A percentile compares a stretch with the other conserved stretches of the same genome.
Conservation (phyloP, 2,888 invertebrate genomes). For the Lumbricus terrestris region DNA sequence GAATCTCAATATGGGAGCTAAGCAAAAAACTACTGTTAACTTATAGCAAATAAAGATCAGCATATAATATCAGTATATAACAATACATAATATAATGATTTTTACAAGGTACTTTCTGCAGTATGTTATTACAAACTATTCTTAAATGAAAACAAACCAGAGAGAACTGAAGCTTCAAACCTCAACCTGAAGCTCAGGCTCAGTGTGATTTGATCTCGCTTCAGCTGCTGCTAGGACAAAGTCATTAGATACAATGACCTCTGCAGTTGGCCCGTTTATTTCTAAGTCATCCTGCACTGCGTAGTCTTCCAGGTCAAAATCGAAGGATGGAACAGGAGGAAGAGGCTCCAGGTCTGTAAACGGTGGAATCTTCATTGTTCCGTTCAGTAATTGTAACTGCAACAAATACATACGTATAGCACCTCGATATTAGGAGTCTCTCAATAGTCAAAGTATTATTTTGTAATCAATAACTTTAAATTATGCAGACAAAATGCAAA, state of each 20-base stretch:
- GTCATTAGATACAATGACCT: neutral
- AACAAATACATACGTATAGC: neutral
- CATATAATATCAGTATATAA: too few species aligned
- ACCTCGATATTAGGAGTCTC: neutral
- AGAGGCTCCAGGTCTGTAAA: constrained; percentile 28
- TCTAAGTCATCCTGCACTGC: neutral
- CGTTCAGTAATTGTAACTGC: neutral
- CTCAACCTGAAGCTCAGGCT: neutral
- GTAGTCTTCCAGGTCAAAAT: neutral
- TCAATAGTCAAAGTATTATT: neutral
- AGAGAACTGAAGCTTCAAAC: neutral
- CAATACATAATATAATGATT: too few species aligned
- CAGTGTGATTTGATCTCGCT: neutral
- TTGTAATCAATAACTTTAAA: neutral
- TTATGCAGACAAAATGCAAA: neutral
- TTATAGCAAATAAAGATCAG: too few species aligned
- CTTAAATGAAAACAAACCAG: neutral
- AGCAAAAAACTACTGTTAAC: too few species aligned
- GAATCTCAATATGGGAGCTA: too few species aligned
- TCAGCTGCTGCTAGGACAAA: neutral
- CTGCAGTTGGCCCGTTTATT: neutral
- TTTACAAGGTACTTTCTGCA: neutral
- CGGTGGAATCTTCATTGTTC: constrained; percentile 30
- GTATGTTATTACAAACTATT: neutral
- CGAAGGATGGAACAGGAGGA: constrained; percentile 29